Conservation (phyloP, 2,113 vertebrate genomes). For the Ptilorrhoa leucosticta region DNA sequence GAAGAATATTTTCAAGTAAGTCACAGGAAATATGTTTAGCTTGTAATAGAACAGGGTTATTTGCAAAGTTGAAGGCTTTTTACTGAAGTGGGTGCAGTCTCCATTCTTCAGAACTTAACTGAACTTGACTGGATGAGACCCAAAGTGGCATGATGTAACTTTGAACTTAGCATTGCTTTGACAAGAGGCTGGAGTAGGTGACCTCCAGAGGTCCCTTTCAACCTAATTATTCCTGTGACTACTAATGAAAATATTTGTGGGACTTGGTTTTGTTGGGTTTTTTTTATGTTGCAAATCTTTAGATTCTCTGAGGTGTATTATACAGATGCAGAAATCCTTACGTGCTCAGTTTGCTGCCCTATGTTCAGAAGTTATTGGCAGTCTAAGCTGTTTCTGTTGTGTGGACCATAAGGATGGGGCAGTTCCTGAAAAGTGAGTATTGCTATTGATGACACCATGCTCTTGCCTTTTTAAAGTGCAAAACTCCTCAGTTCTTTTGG, state of each 20-base stretch:
- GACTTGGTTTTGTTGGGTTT: background rate
- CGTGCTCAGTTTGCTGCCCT: background rate
- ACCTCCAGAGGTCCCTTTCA: background rate
- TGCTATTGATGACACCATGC: background rate
- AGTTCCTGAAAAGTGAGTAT: background rate
- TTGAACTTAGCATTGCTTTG: background rate
- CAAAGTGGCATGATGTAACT: background rate
- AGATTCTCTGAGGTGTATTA: background rate
- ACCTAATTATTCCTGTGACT: background rate
- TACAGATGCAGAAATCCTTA: background rate
- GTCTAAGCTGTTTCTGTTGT: background rate
- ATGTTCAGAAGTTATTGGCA: accelerated
- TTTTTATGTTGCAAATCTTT: background rate
- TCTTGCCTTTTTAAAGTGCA: background rate
- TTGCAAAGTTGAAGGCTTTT: background rate
- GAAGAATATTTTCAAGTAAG: background rate
- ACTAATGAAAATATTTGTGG: background rate
- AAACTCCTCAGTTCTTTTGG: background rate
- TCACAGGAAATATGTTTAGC: background rate
- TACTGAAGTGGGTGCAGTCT: background rate
- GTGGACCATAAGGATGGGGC: background rate
- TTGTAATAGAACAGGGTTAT: background rate
- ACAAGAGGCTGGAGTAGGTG: background rate
- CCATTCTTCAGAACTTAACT: background rate
- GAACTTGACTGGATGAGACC: background rate